Evolutionary conservation across 2,113 vertebrate species (phyloP).

Genomic region (Alectura lathami): DNA sequence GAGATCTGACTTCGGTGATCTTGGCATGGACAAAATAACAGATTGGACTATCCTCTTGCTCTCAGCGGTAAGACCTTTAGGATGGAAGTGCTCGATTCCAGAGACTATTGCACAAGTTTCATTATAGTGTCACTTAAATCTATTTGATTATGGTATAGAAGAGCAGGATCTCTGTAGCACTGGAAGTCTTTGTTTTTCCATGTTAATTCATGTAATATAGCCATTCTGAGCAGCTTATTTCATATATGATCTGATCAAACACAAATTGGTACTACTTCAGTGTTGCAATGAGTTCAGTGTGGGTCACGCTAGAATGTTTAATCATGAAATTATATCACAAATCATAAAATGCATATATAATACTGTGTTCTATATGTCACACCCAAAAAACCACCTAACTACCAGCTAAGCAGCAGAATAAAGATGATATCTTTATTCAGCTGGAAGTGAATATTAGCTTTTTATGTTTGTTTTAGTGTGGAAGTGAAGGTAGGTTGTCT

Average conservation of each 20-base stretch:
- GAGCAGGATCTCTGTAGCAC: not conserved
- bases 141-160: not conserved
- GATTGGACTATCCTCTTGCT: not conserved
- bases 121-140: not conserved
- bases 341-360: no score
- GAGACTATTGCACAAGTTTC: not conserved
- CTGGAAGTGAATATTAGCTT: not conserved
- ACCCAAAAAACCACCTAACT: not conserved
- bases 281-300: not conserved
- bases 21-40: not conserved
- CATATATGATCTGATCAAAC: not conserved
- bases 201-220: not conserved
- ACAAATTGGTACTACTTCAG: not conserved
- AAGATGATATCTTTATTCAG: not conserved
- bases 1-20: not conserved
- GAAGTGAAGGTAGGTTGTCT: not conserved
- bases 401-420: not conserved
- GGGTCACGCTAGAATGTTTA: no score
- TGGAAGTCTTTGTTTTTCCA: not conserved
- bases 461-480: not conserved
- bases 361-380: no score
- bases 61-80: not conserved
- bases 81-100: not conserved
- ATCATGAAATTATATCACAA: no score
- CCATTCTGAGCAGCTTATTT: not conserved